These are phyloP conservation scores for Thymallus thymallus DNA, from an alignment of 2,113 vertebrate genomes.

Conservation along the genomic window DNA sequence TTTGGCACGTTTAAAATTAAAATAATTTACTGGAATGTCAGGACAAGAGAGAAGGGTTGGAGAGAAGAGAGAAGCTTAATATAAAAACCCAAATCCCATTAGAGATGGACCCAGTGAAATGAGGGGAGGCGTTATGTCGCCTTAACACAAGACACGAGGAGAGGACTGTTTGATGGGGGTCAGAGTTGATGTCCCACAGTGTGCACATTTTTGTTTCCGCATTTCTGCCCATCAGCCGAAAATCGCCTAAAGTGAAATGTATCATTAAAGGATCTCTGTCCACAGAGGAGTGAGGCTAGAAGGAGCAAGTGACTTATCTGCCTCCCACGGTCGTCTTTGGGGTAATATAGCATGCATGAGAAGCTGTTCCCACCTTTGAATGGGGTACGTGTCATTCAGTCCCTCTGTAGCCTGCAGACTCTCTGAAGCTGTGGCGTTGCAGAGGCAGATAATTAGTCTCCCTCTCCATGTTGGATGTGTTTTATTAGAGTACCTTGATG, in stretches of 20 bases:
- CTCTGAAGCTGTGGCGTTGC: constrained; percentile 67
- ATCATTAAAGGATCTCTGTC: constrained; percentile 77
- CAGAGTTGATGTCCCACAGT: constrained; percentile 72
- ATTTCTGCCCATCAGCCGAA: constrained; percentile 63
- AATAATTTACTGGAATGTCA: constrained; percentile 68
- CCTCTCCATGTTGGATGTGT: constrained; percentile 65
- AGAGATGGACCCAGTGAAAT: constrained; percentile 72
- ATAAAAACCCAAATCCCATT: constrained; percentile 81
- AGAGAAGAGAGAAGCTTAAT: constrained; percentile 67
- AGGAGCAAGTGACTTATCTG: constrained; percentile 76
- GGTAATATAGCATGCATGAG: constrained; percentile 82
- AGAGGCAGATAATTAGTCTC: constrained; percentile 78
- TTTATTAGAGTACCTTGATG: constrained; percentile 32
- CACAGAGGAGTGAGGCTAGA: constrained; percentile 67
- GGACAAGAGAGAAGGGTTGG: constrained; percentile 53
- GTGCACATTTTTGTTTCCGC: constrained; percentile 59
- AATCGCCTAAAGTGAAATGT: constrained; percentile 79
- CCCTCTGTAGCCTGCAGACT: constrained; percentile 66
- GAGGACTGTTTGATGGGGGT: constrained; percentile 77
- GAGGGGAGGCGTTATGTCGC: constrained; percentile 68
- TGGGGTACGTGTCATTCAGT: constrained; percentile 63
- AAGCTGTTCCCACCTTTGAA: constrained; percentile 72
- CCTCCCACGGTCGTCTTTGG: constrained; percentile 67
- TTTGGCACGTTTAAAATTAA: constrained; percentile 73
- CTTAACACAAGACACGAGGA: constrained; percentile 60